Evolutionary conservation across 2,797 vertebrate genomes (phyloP).

Genomic region (Gymnoscopelus braueri): DNA sequence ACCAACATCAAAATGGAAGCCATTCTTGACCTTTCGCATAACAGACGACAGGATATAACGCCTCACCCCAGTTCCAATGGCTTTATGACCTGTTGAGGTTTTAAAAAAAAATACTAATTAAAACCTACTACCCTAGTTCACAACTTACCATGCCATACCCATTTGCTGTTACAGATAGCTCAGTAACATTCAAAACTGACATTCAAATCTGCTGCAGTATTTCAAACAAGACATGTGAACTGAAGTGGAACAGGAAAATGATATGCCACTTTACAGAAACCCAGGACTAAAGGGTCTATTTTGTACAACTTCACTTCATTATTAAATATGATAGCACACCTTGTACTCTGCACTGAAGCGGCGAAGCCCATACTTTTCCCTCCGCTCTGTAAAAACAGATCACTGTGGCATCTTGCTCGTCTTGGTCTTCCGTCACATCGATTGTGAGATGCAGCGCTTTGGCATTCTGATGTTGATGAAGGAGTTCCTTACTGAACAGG

Average conservation of each 20-base stretch:
- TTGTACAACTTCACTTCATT: neutral
- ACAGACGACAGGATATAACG: neutral
- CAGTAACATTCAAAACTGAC: neutral
- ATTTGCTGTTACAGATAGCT: too few relatives aligned
- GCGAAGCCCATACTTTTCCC: neutral
- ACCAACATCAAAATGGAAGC: too few relatives aligned
- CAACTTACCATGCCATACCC: neutral
- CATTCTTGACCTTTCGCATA: neutral
- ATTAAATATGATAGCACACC: neutral
- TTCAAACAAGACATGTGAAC: neutral
- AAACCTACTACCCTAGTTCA: neutral
- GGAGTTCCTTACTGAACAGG: neutral
- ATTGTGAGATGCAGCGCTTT: neutral
- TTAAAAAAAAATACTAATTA: neutral
- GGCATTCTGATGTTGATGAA: neutral
- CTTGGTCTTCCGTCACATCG: neutral
- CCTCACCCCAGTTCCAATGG: too few relatives aligned
- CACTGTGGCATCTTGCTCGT: neutral
- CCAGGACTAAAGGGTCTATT: neutral
- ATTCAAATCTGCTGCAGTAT: neutral
- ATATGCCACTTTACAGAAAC: too few relatives aligned
- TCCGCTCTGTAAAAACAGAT: neutral
- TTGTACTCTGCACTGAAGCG: neutral
- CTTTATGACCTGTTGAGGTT: neutral
- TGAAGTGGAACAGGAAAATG: too few relatives aligned